A percentile compares a stretch with the other conserved stretches of the same genome.
Evolutionary conservation across 2,797 vertebrate species (phyloP).

Genomic region (Acomys russatus): DNA sequence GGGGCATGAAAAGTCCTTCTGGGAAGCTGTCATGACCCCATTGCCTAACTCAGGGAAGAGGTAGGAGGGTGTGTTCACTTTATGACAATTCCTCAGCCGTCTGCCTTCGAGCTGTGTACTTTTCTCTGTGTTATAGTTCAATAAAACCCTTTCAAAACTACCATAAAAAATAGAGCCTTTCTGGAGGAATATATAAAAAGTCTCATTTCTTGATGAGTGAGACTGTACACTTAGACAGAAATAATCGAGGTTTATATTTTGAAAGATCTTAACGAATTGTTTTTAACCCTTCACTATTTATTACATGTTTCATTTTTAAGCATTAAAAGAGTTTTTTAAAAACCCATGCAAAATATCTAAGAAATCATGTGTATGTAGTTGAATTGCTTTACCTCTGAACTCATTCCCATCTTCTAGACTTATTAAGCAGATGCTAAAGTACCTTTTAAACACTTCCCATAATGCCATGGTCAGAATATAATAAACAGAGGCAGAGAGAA

Average conservation of each 20-base stretch:
- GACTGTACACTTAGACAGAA: background rate
- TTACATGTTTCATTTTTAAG: background rate
- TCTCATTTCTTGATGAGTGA: background rate
- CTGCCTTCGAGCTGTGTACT: background rate
- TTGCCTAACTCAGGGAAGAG: background rate
- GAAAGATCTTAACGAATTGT: background rate
- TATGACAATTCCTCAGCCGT: background rate
- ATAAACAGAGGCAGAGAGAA: background rate
- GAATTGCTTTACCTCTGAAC: slow-evolving; percentile 29
- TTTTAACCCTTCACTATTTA: background rate
- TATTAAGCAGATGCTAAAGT: slow-evolving; percentile 33
- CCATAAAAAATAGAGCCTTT: slow-evolving; percentile 11
- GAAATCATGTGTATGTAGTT: background rate
- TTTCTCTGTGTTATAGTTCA: slow-evolving; percentile 41
- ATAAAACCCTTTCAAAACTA: slow-evolving; percentile 40
- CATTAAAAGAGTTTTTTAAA: slow-evolving; percentile 12
- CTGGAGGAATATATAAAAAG: background rate
- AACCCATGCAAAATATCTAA: background rate
- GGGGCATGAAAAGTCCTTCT: background rate
- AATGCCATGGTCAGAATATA: background rate
- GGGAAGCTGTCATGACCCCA: background rate
- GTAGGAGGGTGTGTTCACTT: background rate
- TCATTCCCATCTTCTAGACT: background rate
- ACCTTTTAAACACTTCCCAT: background rate
- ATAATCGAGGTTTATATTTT: slow-evolving; percentile 49